phyloP scores from a whole-genome alignment of 2,888 invertebrate genomes.

The Amiota mariae region DNA sequence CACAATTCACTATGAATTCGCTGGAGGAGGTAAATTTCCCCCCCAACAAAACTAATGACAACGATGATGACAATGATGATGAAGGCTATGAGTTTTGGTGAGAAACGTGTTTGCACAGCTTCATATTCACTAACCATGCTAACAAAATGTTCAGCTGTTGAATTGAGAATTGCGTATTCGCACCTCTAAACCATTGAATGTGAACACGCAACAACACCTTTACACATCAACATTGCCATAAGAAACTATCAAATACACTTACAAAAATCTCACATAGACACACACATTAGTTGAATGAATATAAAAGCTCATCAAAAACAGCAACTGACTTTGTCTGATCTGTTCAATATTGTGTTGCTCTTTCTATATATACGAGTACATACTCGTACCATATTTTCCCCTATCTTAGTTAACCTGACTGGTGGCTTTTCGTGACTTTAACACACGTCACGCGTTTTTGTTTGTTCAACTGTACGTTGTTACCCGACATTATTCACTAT shows the following conservation, averaged over 20 bases:
- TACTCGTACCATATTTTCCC: too few species aligned
- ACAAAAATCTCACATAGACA: background rate
- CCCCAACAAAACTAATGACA: background rate
- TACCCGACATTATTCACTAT: too few species aligned
- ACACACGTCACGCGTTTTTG: slow-evolving; percentile 8
- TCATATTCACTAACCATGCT: background rate
- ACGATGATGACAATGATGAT: slow-evolving; percentile 3
- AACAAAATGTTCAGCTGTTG: background rate
- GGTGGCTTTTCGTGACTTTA: slow-evolving; percentile 26
- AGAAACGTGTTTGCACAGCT: slow-evolving; percentile 13
- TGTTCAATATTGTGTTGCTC: too few species aligned
- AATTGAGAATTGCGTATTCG: slow-evolving; percentile 23
- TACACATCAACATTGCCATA: slow-evolving; percentile 11
- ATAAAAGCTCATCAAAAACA: background rate
- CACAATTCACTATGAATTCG: background rate
- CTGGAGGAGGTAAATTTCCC: background rate
- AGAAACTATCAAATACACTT: background rate
- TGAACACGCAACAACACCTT: background rate
- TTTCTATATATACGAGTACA: too few species aligned
- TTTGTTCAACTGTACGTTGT: background rate
- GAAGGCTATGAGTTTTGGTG: background rate
- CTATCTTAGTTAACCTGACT: too few species aligned
- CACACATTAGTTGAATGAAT: background rate
- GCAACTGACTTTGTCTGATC: too few species aligned
- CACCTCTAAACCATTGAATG: slow-evolving; percentile 5